These are phyloP conservation scores for Ephydatia muelleri DNA, from an alignment of 37 sponge, comb jelly and placozoan species.

Conservation along the genomic window DNA sequence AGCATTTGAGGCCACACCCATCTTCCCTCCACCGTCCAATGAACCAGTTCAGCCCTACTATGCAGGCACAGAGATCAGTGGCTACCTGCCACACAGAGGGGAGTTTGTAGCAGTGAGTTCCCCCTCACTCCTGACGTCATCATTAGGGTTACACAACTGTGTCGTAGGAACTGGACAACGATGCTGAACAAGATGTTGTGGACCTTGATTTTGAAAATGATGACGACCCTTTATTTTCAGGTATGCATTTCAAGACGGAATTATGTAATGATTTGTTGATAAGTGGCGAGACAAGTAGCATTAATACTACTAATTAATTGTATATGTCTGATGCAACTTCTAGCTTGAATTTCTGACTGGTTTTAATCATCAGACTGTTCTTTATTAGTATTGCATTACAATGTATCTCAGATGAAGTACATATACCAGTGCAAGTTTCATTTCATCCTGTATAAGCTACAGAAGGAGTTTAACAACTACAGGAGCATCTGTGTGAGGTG, in stretches of 20 bases:
- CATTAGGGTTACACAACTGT: background rate
- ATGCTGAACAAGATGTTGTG: slow-evolving; percentile 44
- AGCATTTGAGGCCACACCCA: background rate
- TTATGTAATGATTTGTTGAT: slow-evolving; percentile 2
- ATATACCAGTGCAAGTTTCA: too few species aligned
- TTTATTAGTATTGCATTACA: too few species aligned
- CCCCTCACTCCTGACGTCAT: background rate
- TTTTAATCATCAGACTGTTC: too few species aligned
- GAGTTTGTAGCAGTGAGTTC: slow-evolving; percentile 73
- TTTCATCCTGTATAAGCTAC: too few species aligned
- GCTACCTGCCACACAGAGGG: slow-evolving; percentile 80
- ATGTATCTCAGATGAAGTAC: too few species aligned
- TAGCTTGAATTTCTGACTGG: too few species aligned
- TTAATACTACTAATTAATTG: too few species aligned
- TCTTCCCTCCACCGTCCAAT: background rate
- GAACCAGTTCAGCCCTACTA: slow-evolving; percentile 41
- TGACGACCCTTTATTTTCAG: slow-evolving; percentile 35
- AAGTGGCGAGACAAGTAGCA: background rate
- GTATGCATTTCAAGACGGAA: too few species aligned
- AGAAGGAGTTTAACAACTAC: too few species aligned
- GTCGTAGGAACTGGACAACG: slow-evolving; percentile 54
- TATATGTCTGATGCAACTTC: too few species aligned
- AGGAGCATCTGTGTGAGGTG: too few species aligned
- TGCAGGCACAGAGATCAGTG: slow-evolving; percentile 55
- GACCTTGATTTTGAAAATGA: slow-evolving; percentile 23